Base-by-base conservation (phyloP, 1,140 invertebrate species). In the Bactericera cockerelli region DNA sequence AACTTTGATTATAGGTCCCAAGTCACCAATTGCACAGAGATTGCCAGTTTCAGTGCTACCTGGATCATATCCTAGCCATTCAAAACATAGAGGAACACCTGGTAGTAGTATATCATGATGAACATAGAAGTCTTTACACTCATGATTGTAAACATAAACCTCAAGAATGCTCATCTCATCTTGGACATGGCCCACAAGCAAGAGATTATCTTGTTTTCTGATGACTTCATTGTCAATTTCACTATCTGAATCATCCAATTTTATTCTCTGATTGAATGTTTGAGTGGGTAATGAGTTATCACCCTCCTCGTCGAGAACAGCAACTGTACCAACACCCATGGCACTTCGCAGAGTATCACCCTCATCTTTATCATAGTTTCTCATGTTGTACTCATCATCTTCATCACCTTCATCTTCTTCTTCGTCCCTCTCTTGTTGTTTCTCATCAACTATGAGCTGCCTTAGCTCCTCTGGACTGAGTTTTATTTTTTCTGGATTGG, bases 211-310 rank as follows among this genome's bases (percentile, higher is more conserved):
- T 64, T 79, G 80, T n/a, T 82, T 77, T 72, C 89, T 87, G 24
- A 97, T 91, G 26, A 84, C 77, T 69, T 92, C 88, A 75, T 96
- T 90, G 68, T 94, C 90, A 67, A 87, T 84, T 66, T 93, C 89
- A 63, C 87, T 90, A 69, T 91, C 87, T 59, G 79, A 72, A 64
- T 82, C 79, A 57, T 80, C 77, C 65, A 56, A 74, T 73, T 58
- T 72, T 72, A 53, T 81, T 70, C 14, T 67, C 70, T 55, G 72
- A 62, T 24, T 68, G 57, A 26, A 66, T 62, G 58, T 67, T 63
- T 31, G 28, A 31, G 28, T 31, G 26, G 72, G 65, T 1, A 71
- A 67, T 62, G 70, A 66, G 63, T 25, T 36, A 19, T 68, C 67
- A 58, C 65, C 65, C n/a, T n/a, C n/a, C 24, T 67, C 69, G 19